A percentile compares a stretch with the other conserved stretches of the same genome.
phyloP scores from a whole-genome alignment of 2,113 vertebrate genomes.

The Kryptolebias marmoratus region DNA sequence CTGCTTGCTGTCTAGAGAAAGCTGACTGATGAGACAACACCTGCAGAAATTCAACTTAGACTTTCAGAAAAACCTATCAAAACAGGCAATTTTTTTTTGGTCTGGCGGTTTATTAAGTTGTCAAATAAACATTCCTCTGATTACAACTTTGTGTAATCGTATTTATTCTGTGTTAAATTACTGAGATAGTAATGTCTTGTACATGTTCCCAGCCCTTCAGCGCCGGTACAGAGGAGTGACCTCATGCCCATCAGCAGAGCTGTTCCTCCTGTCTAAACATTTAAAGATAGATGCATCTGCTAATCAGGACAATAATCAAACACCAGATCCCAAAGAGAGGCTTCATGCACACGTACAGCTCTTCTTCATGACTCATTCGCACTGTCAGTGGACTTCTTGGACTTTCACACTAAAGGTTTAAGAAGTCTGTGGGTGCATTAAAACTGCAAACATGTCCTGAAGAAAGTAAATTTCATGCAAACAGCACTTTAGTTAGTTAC shows the following conservation, averaged over 20 bases:
- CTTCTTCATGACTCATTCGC: slow-evolving; percentile 31
- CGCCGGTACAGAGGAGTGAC: slow-evolving; percentile 57
- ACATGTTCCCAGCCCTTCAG: slow-evolving; percentile 40
- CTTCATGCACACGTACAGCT: slow-evolving; percentile 24
- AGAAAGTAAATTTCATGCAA: not conserved
- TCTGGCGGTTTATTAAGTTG: slow-evolving; percentile 24
- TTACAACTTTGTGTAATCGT: slow-evolving; percentile 23
- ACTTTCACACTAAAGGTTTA: not conserved
- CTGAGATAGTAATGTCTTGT: slow-evolving; percentile 6
- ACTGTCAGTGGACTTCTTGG: not conserved
- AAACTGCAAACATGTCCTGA: not conserved
- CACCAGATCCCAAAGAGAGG: slow-evolving; percentile 16
- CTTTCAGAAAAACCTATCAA: slow-evolving; percentile 5
- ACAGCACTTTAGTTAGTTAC: too few species aligned
- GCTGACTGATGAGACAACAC: slow-evolving; percentile 39
- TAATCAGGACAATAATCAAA: slow-evolving; percentile 67
- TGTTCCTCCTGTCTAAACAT: slow-evolving; percentile 66
- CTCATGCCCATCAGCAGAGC: slow-evolving; percentile 60
- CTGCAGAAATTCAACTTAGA: slow-evolving; percentile 16
- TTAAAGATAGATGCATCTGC: slow-evolving; percentile 66
- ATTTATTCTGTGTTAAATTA: slow-evolving; percentile 12
- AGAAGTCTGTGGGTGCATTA: not conserved
- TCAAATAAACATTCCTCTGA: slow-evolving; percentile 57
- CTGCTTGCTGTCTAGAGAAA: slow-evolving; percentile 9
- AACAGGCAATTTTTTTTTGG: not conserved